Evolutionary conservation across 2,113 vertebrate genomes (phyloP), one percentile per base, ranked within the genome.

Genomic region (Nycticorax nycticorax): DNA sequence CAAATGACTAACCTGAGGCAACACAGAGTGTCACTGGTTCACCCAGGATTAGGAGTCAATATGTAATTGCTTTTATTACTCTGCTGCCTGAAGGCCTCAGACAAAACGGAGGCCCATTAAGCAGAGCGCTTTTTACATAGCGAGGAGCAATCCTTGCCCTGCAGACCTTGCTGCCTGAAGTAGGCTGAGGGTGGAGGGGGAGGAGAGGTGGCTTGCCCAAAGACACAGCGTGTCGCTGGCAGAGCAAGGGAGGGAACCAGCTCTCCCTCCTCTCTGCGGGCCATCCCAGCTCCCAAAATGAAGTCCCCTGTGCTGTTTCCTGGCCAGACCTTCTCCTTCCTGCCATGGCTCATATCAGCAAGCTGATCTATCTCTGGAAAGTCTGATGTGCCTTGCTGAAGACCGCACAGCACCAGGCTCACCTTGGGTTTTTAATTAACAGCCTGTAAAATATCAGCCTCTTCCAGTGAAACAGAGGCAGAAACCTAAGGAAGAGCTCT

Each of bases 51-150:
- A 96, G 81, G 71, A 62, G 93, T 97, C 93, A 91, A 91, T 91
- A 87, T 94, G 43, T 97, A 96, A 96, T 97, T 96, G 95, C 78
- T 92, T 92, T 93, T 95, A 95, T 97, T 96, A 72, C 86, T 73
- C 45, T 66, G 39, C 69, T 94, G 94, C 96, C 97, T 93, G 87
- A 85, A 97, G 97, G 97, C 87, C 77, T 91, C 62, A 94, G 76
- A 92, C 96, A 89, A 89, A 95, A 53, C 19, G 15, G 84, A 89
- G 91, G 72, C 91, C 74, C 37, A 91, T 96, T 97, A 96, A 91
- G 84, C 11, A 5, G 74, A 92, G 50, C 3, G 5, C 22, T 87
- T 85, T 79, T 91, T 82, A 66, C 57, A 32, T 37, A 53, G 89
- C 18, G 24, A 95, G 77, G 85, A 96, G 90, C 95, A 95, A 88